Evolutionary conservation across 92 coral and sea anemone genomes (phyloP).

Genomic region (Metridium senile): DNA sequence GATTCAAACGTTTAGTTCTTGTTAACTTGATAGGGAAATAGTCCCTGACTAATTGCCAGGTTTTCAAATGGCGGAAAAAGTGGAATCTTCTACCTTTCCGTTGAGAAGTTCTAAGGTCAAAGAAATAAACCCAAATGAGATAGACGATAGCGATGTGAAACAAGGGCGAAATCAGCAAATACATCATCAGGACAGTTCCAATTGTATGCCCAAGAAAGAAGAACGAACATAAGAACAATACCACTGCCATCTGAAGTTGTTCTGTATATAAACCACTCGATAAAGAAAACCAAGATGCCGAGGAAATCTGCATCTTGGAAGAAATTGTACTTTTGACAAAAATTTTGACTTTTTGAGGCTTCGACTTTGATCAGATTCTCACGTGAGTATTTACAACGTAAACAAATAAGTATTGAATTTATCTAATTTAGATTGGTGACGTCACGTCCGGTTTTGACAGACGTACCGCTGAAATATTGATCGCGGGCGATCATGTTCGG

Average conservation of each 20-base stretch:
- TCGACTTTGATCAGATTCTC: conserved; percentile 7
- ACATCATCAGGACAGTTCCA: conserved; percentile 62
- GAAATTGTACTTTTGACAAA: not conserved
- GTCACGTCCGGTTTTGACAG: not conserved
- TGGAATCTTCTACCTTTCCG: conserved; percentile 88
- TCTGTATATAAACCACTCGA: conserved; percentile 32
- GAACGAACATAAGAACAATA: conserved; percentile 47
- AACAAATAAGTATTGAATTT: not conserved
- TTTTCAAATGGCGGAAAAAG: conserved; percentile 75
- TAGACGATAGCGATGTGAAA: conserved; percentile 53
- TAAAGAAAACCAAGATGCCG: conserved; percentile 1
- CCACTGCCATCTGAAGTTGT: conserved; percentile 55
- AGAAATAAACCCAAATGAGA: conserved; percentile 74
- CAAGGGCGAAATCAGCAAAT: conserved; percentile 65
- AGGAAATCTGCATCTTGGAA: not conserved
- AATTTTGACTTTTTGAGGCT: not conserved
- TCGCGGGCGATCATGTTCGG: too few relatives aligned
- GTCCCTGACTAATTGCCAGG: conserved; percentile 90
- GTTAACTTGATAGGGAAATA: conserved; percentile 84
- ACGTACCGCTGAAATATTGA: not conserved
- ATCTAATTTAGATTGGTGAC: not conserved
- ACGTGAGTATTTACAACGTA: conserved; percentile 24
- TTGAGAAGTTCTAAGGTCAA: conserved; percentile 65
- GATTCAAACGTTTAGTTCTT: conserved; percentile 71
- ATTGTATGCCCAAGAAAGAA: conserved; percentile 78